Conservation (phyloP, 1,140 invertebrate genomes). For the Zaprionus taronus region DNA sequence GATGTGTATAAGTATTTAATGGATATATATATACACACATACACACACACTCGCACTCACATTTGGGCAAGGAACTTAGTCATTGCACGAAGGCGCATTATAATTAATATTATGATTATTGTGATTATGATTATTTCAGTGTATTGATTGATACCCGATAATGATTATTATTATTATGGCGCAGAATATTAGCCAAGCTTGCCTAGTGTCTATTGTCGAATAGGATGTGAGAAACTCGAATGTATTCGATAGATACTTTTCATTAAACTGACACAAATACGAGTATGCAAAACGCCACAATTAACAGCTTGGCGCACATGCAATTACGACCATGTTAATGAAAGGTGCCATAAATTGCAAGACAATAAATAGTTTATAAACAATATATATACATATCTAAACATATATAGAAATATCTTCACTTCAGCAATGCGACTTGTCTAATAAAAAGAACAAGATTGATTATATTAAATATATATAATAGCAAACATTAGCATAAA, state of each 20-base stretch:
- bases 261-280: conserved; percentile 12
- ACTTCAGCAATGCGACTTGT: background rate
- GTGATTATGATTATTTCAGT: conserved; percentile 14
- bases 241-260: conserved; percentile 5
- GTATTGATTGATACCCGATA: conserved; percentile 67
- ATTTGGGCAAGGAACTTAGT: conserved; percentile 62
- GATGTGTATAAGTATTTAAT: conserved; percentile 44
- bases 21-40: conserved; percentile 18
- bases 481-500: background rate
- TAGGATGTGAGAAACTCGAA: conserved; percentile 2
- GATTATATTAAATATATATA: background rate
- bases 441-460: background rate
- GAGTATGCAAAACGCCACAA: conserved; percentile 11
- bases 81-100: conserved; percentile 59
- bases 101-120: conserved; percentile 24
- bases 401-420: background rate
- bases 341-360: conserved; percentile 9
- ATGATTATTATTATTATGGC: conserved; percentile 69
- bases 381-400: background rate
- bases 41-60: conserved; percentile 19
- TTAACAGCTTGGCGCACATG: conserved; percentile 7
- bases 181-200: conserved; percentile 3
- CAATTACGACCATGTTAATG: conserved; percentile 7
- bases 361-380: conserved; percentile 9
- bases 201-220: background rate